Base-by-base conservation (phyloP, 2,113 vertebrate species). In the Melanocharis versteri region DNA sequence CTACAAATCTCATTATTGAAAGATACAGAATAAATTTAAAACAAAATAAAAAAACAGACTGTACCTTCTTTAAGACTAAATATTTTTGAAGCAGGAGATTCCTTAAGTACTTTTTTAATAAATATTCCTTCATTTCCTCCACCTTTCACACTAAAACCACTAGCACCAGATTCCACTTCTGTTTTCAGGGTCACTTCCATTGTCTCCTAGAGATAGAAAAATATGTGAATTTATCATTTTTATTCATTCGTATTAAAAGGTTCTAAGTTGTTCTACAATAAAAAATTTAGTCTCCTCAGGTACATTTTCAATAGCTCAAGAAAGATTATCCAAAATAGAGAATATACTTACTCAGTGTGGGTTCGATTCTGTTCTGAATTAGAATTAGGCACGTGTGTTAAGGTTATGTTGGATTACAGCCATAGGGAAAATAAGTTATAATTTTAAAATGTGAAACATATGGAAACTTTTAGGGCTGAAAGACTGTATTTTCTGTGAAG, bases 41-140 rank as follows among this genome's bases (percentile, higher is more conserved):
- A 19, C 4, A 33, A 62, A 57, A 9, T 8, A 65, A 65, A 87
- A 93, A 56, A 47, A 61, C 26, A 71, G 53, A 84, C 54, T n/a
- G 33, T 97, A 99, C 99, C 99, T 98, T 99, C 99, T 98, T 95
- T 98, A 75, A 99, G 95, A 92, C 96, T 98, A 94, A 99, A 98
- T 95, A 98, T 96, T 96, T 98, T 99, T 77, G 98, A 99, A 13
- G 99, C 99, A 15, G 99, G 96, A 37, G 99, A 99, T 72, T 98
- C 99, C 90, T 98, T 98, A 44, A 99, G 97, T 51, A 99, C 99
- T 89, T 99, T 98, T 89, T 98, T 99, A 57, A 99, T 98, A 88
- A 99, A 99, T 94, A 99, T 98, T 8, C 99, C 99, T 22, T 98
- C 98, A 86, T 97, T 97, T 50, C 99, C 98, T 27, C 99, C 99